Conservation (phyloP, 2,888 invertebrate species). For the Lacanobia wlatinum region DNA sequence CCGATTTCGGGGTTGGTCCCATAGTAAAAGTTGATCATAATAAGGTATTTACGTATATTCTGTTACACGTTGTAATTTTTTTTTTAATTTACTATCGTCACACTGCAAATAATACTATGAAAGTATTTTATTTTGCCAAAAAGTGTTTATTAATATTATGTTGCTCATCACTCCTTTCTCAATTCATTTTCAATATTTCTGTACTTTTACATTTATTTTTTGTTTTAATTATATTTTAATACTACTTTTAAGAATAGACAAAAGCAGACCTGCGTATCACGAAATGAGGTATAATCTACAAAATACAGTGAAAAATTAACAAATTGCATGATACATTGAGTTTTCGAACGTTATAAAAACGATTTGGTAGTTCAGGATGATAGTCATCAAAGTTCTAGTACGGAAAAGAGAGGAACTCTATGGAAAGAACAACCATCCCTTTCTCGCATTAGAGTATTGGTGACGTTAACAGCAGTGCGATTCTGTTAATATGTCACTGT, state of each 20-base stretch:
- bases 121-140: neutral
- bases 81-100: no score
- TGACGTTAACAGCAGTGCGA: neutral
- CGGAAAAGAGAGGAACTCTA: neutral
- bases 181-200: neutral
- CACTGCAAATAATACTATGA: no score
- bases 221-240: slow-evolving; percentile 20
- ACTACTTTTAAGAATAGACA: slow-evolving; percentile 55
- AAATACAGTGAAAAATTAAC: slow-evolving; percentile 54
- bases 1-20: no score
- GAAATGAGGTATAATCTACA: slow-evolving; percentile 58
- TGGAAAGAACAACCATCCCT: neutral
- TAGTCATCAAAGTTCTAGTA: neutral
- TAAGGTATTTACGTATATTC: no score
- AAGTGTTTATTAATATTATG: neutral
- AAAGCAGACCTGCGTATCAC: slow-evolving; percentile 61
- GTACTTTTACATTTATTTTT: slow-evolving; percentile 19
- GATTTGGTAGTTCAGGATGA: slow-evolving; percentile 19
- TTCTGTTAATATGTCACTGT: no score
- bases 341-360: slow-evolving; percentile 32
- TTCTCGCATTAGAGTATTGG: neutral
- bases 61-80: no score
- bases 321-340: slow-evolving; percentile 52
- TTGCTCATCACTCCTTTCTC: neutral
- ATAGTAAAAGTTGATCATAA: no score